Evolutionary conservation across 2,797 vertebrate species (phyloP).

Genomic region (Tokudaia muenninki): DNA sequence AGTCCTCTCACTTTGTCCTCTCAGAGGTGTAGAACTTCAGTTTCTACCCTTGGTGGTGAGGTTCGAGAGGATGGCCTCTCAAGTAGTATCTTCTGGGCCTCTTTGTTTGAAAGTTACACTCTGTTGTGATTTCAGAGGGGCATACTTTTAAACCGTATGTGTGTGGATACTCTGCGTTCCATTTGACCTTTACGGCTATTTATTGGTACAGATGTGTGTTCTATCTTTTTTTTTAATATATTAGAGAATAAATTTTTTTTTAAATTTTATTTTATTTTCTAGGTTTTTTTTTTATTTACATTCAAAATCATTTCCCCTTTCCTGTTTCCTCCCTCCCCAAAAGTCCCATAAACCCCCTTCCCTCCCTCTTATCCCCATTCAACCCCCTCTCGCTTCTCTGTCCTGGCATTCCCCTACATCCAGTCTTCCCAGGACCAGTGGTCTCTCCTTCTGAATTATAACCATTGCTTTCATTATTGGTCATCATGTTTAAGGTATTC

Average conservation of each 20-base stretch:
- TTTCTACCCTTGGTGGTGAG: neutral
- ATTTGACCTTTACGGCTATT: neutral
- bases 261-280: too few species aligned
- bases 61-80: neutral
- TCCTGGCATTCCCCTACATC: too few species aligned
- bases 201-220: neutral
- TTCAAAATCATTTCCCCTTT: too few species aligned
- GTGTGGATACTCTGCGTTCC: neutral
- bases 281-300: too few species aligned
- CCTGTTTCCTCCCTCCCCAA: too few species aligned
- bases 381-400: too few species aligned
- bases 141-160: neutral
- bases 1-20: neutral
- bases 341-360: too few species aligned
- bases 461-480: neutral
- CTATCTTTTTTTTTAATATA: neutral
- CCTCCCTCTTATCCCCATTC: too few species aligned
- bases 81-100: neutral
- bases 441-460: neutral
- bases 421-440: too few species aligned
- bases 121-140: conserved; percentile 29
- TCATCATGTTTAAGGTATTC: conserved; percentile 12
- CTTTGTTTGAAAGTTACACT: neutral
- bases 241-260: too few species aligned
- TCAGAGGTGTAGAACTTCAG: rapidly evolving